Evolutionary conservation across 2,888 invertebrate species (phyloP).

Genomic region (Artemia sp.): DNA sequence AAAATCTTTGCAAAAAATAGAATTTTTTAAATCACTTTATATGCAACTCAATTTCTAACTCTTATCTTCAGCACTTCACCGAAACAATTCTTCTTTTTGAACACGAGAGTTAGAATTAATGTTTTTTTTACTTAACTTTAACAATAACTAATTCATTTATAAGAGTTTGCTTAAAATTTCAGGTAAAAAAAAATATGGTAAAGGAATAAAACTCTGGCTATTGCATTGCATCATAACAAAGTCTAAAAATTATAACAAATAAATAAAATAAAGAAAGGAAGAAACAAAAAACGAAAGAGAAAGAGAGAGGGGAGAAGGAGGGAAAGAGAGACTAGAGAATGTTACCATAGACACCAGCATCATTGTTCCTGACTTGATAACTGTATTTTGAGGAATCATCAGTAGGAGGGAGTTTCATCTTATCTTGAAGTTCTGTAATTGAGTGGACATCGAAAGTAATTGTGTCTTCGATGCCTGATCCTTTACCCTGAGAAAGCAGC

Average conservation of each 20-base stretch:
- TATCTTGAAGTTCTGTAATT: slow-evolving; percentile 69
- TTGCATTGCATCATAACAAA: slow-evolving; percentile 1
- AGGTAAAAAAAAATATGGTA: not conserved
- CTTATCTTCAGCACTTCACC: too few species aligned
- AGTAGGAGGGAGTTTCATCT: slow-evolving; percentile 50
- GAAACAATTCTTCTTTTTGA: too few species aligned
- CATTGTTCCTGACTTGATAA: slow-evolving; percentile 49
- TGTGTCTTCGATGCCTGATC: slow-evolving; percentile 55
- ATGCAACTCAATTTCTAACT: too few species aligned
- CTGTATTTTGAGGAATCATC: slow-evolving; percentile 82
- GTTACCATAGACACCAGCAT: slow-evolving; percentile 52
- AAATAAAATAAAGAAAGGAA: not conserved
- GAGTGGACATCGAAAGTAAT: slow-evolving; percentile 87
- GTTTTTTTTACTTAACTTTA: too few species aligned
- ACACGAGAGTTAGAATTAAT: too few species aligned
- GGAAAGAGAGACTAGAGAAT: not conserved
- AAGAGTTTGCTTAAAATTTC: not conserved
- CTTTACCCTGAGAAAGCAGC: slow-evolving; percentile 71
- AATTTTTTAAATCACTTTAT: too few species aligned
- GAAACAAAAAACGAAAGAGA: slow-evolving; percentile 19
- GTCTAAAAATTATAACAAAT: too few species aligned
- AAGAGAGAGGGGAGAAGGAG: not conserved
- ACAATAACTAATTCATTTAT: too few species aligned
- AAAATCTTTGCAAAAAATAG: too few species aligned
- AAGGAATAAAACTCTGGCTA: not conserved